phyloP scores from a whole-genome alignment of 2,888 invertebrate species.

The Drosophila siamana region DNA sequence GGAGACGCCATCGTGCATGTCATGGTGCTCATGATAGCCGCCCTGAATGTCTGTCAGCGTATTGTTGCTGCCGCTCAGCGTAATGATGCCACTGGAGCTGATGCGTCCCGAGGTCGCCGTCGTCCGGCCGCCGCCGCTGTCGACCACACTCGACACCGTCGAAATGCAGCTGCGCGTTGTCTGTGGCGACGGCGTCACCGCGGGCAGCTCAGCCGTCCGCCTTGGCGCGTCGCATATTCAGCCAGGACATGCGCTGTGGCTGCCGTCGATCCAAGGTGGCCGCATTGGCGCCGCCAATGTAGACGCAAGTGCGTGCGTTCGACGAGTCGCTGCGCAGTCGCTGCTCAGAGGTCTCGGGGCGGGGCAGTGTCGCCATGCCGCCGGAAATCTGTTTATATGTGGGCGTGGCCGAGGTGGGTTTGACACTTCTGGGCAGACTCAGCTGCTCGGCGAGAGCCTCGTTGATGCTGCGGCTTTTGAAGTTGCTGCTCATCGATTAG shows the following conservation, averaged over 20 bases:
- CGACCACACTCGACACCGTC: conserved; percentile 78
- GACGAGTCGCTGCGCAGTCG: conserved; percentile 73
- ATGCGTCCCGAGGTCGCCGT: conserved; percentile 83
- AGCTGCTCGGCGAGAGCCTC: conserved; percentile 80
- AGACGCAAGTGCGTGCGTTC: conserved; percentile 67
- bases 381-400: conserved; percentile 71
- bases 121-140: conserved; percentile 77
- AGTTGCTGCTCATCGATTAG: conserved; percentile 74
- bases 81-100: conserved; percentile 82
- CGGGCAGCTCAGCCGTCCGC: conserved; percentile 64
- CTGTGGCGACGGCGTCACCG: conserved; percentile 82
- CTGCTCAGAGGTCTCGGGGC: conserved; percentile 55
- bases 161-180: conserved; percentile 83
- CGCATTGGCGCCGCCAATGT: conserved; percentile 62
- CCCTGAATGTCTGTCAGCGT: conserved; percentile 84
- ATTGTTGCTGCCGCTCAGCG: conserved; percentile 84
- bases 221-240: conserved; percentile 78
- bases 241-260: conserved; percentile 81
- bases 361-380: conserved; percentile 70
- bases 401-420: conserved; percentile 48
- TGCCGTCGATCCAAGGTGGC: conserved; percentile 82
- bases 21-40: conserved; percentile 72
- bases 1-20: conserved; percentile 68
- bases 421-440: conserved; percentile 59
- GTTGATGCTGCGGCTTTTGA: conserved; percentile 74